These are phyloP conservation scores for Hesperophylax magnus DNA, from an alignment of 1,140 invertebrate species.

Conservation along the genomic window DNA sequence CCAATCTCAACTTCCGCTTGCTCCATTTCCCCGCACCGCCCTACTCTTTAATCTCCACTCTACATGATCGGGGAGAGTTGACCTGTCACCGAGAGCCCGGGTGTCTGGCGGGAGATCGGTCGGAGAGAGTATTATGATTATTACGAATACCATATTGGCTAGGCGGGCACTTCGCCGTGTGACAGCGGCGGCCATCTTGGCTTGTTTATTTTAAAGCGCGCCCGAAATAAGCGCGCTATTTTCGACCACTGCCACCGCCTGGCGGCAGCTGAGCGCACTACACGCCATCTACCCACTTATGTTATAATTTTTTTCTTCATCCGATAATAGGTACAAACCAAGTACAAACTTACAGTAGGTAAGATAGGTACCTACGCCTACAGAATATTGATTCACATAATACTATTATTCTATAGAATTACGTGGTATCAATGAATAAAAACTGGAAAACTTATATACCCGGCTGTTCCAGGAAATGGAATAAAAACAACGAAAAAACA, in stretches of 20 bases:
- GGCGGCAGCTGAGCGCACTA: slow-evolving; percentile 13
- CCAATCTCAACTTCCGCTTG: neutral
- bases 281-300: no score
- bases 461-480: no score
- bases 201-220: slow-evolving; percentile 34
- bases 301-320: neutral
- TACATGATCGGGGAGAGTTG: neutral
- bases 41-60: neutral
- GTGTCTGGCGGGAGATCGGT: neutral
- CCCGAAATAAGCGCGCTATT: slow-evolving; percentile 21
- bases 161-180: slow-evolving; percentile 10
- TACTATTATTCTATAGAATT: no score
- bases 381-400: no score
- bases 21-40: neutral
- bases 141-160: slow-evolving; percentile 1
- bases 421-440: no score
- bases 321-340: neutral
- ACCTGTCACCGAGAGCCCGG: neutral
- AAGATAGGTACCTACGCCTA: no score
- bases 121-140: neutral
- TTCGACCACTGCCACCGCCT: neutral
- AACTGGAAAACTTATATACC: no score
- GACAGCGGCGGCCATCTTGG: slow-evolving; percentile 24
- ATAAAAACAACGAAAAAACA: no score
- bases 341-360: no score